Evolutionary conservation across 2,797 vertebrate genomes (phyloP).

Genomic region (Lacerta agilis): DNA sequence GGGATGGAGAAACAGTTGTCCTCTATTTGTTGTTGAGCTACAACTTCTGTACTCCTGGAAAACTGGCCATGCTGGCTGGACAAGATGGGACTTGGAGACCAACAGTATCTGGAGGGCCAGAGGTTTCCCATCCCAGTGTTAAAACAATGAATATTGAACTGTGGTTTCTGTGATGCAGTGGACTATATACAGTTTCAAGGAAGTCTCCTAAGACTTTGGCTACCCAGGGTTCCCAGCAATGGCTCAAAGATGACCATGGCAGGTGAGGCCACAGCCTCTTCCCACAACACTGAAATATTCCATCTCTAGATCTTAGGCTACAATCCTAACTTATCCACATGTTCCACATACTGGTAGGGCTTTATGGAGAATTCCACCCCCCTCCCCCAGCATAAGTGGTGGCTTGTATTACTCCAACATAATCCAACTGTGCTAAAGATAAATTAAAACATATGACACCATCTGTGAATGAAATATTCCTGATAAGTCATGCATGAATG

Average conservation of each 20-base stretch:
- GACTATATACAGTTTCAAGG: not conserved
- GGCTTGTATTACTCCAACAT: no score
- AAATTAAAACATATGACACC: not conserved
- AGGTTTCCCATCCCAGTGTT: not conserved
- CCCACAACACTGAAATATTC: not conserved
- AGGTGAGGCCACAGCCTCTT: not conserved
- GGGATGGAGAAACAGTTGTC: no score
- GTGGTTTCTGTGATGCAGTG: not conserved
- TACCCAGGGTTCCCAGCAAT: not conserved
- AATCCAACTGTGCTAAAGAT: not conserved
- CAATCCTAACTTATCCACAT: no score
- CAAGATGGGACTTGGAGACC: no score
- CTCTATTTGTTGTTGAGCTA: no score
- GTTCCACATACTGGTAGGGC: no score
- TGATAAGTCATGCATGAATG: not conserved
- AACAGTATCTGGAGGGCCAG: no score
- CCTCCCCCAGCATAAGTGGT: no score
- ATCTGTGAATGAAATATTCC: slow-evolving; percentile 2
- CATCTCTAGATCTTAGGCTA: not conserved
- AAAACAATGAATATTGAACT: not conserved
- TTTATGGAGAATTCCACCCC: no score
- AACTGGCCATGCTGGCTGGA: no score
- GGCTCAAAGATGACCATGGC: not conserved
- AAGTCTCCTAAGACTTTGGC: not conserved
- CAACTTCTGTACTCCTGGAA: no score